Evolutionary conservation across 2,888 invertebrate genomes (phyloP).

Genomic region (Parnassius smintheus): DNA sequence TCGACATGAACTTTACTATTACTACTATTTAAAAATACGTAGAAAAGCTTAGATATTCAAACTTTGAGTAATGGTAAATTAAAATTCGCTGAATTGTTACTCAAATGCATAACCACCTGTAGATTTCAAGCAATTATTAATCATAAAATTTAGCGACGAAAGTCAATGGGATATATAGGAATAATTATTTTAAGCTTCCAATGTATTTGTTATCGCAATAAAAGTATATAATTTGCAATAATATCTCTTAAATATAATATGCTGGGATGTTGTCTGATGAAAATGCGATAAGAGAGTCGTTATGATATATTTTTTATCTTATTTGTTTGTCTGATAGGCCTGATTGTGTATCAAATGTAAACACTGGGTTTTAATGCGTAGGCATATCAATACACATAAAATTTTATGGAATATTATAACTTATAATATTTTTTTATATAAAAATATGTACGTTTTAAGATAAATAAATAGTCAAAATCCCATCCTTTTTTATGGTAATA

Average conservation of each 20-base stretch:
- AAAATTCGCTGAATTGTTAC: constrained; percentile 2
- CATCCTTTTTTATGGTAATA: too few relatives aligned
- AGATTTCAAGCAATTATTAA: not conserved
- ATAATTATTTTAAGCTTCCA: too few relatives aligned
- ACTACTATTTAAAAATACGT: too few relatives aligned
- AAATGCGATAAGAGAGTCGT: constrained; percentile 66
- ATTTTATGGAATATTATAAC: too few relatives aligned
- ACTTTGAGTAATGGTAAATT: not conserved
- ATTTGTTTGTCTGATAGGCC: constrained; percentile 59
- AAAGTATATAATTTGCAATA: constrained; percentile 5
- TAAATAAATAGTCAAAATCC: too few relatives aligned
- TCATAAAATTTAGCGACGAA: not conserved
- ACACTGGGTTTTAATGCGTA: constrained; percentile 60
- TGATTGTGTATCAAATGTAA: constrained; percentile 58
- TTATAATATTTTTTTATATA: too few relatives aligned
- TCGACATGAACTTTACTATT: too few relatives aligned
- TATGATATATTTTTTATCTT: constrained; percentile 69
- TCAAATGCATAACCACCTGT: constrained; percentile 16
- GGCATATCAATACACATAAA: constrained; percentile 29
- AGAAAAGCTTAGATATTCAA: too few relatives aligned
- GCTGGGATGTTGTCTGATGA: constrained; percentile 44
- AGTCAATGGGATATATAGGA: not conserved
- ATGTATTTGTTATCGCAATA: constrained; percentile 1
- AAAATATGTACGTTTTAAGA: too few relatives aligned
- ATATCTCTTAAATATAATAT: constrained; percentile 18